Base-by-base conservation (phyloP, 2,797 vertebrate species). In the Buceros bicornis region DNA sequence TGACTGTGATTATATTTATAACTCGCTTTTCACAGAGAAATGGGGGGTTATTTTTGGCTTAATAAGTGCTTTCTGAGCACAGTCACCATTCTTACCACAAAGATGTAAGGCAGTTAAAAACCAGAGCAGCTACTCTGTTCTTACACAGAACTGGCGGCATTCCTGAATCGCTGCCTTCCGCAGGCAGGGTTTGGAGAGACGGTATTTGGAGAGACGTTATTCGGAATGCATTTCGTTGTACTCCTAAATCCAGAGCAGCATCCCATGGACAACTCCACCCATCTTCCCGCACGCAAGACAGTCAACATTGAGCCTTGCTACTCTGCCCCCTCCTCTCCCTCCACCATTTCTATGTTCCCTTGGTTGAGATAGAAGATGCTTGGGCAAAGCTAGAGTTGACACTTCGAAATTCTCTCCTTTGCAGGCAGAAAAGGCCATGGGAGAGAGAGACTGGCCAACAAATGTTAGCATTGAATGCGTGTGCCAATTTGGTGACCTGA, bases 61-160 rank as follows among this genome's bases (percentile, higher is more conserved):
- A 94, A 95, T 95, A 95, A 87, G 82, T 48, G 91, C 97, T 97
- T 97, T 95, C 82, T 91, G 90, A 84, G 76, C 93, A 47, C 70
- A 91, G 95, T 72, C 92, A 20, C 90, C 84, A n/a, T 74, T 91
- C 95, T 82, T 53, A 84, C 29, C 82, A 82, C 74, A 89, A 95
- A 96, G 96, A 77, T 95, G 93, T 95, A 97, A 97, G 90, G 95
- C 91, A 97, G 97, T 93, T 95, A 80, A 97, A 95, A 96, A 94
- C 43, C 77, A 81, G 94, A 94, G 95, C 50, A 51, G 83, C 90
- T 67, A 53, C 86, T 74, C 78, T 71, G 10, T 19, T 80, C 87
- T 69, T 53, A n/a, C 25, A 16, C 51, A 26, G 79, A 71, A 61
- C 95, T 89, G 93, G 95, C 95, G 96, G 80, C 85, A 78, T 60